A percentile compares a stretch with the other conserved stretches of the same genome.
Conservation (phyloP, 2,113 vertebrate species). For the Benitochromis conjunctus region DNA sequence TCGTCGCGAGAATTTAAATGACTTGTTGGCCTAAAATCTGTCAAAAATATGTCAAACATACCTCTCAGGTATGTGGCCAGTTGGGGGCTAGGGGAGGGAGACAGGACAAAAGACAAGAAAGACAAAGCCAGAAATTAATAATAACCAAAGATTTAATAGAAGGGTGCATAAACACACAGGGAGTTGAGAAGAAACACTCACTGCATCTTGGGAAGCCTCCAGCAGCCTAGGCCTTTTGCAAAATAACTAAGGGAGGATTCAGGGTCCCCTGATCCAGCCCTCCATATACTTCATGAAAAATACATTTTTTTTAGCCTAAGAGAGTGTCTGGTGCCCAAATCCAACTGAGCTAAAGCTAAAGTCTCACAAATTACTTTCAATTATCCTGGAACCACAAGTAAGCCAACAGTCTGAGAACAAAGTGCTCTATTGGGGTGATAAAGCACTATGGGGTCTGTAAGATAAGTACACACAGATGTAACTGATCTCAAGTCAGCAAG, state of each 20-base stretch:
- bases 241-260: not conserved
- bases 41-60: not conserved
- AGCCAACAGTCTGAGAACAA: not conserved
- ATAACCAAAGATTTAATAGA: not conserved
- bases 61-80: not conserved
- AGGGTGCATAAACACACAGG: not conserved
- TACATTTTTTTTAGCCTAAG: not conserved
- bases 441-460: not conserved
- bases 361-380: not conserved
- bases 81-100: not conserved
- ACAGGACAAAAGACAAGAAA: not conserved
- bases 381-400: not conserved
- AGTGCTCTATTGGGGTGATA: not conserved
- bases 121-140: not conserved
- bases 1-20: not conserved
- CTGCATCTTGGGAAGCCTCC: not conserved
- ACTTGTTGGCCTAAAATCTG: not conserved
- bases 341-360: not conserved
- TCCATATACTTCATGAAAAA: not conserved
- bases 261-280: not conserved
- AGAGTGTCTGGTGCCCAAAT: not conserved
- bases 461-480: not conserved
- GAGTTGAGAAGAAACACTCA: accelerated
- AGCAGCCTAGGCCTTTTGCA: not conserved
- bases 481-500: not conserved